Percentiles rank a stretch among this genome's conserved stretches.
Conservation (phyloP, 2,888 invertebrate genomes). For the Anoncus sp. region DNA sequence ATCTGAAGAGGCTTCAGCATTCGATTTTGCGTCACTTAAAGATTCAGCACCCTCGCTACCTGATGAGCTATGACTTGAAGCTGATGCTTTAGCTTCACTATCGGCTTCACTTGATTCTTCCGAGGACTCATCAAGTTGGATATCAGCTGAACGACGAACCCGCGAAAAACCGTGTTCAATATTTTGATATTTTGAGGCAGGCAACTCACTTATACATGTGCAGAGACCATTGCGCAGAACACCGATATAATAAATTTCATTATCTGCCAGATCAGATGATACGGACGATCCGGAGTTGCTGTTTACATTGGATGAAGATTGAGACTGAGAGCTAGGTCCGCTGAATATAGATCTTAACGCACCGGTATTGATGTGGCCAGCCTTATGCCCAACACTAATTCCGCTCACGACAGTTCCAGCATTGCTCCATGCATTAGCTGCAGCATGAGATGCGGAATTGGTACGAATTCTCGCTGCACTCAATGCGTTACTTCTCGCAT, state of each 20-base stretch:
- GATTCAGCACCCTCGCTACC: too few species aligned
- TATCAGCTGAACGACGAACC: constrained; percentile 18
- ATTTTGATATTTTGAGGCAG: constrained; percentile 24
- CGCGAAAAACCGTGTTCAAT: constrained; percentile 4
- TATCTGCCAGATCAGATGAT: constrained; percentile 1
- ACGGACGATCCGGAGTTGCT: too few species aligned
- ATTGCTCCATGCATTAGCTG: neutral
- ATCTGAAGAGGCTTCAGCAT: too few species aligned
- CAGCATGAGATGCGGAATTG: neutral
- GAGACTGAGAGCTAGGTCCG: neutral
- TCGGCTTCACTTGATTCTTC: too few species aligned
- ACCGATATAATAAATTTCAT: constrained; percentile 43
- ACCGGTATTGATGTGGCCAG: neutral
- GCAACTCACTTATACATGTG: constrained; percentile 38
- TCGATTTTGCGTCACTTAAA: too few species aligned
- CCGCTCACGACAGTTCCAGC: constrained; percentile 23
- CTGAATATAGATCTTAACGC: neutral
- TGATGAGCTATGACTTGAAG: too few species aligned
- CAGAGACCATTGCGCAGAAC: constrained; percentile 44
- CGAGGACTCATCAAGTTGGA: neutral
- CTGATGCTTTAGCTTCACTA: too few species aligned
- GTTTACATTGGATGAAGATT: neutral
- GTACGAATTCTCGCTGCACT: neutral
- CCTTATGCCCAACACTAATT: constrained; percentile 4
- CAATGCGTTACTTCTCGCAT: neutral